Percentiles rank a stretch among this genome's conserved stretches.
Evolutionary conservation across 1,140 invertebrate species (phyloP).

Genomic region (Pentalonia nigronervosa): DNA sequence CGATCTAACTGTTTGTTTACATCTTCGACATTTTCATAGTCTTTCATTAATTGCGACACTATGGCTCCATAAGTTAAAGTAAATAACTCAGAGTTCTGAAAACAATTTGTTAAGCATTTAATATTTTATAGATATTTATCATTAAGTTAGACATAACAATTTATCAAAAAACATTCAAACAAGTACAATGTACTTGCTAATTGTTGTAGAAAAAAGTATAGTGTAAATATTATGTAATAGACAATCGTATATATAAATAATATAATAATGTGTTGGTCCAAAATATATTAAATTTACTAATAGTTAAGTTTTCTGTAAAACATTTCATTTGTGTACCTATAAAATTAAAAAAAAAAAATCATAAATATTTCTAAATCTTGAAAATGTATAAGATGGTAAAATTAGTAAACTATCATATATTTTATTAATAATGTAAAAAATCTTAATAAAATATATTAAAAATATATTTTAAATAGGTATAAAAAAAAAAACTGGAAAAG

Average conservation of each 20-base stretch:
- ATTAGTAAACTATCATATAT: too few relatives aligned
- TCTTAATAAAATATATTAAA: neutral
- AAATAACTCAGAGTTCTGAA: constrained; percentile 95
- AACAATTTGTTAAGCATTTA: neutral
- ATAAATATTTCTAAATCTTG: neutral
- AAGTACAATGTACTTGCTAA: neutral
- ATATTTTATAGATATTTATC: neutral
- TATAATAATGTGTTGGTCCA: neutral
- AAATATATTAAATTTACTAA: neutral
- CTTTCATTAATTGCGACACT: constrained; percentile 95
- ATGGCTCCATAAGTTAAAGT: constrained; percentile 97
- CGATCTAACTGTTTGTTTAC: constrained; percentile 92
- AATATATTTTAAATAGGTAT: neutral
- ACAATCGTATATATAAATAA: neutral
- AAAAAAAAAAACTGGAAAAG: neutral
- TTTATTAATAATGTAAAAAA: neutral
- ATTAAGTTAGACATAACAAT: too few relatives aligned
- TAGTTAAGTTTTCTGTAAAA: neutral
- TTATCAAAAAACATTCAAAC: neutral
- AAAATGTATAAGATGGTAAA: too few relatives aligned
- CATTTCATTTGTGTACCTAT: neutral
- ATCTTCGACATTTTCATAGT: constrained; percentile 97
- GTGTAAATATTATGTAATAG: neutral
- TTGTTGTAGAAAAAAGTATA: neutral
- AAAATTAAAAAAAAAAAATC: neutral